Percentiles rank a stretch among this genome's conserved stretches.
Evolutionary conservation across 2,888 invertebrate genomes (phyloP).

Genomic region (Drosophila buzzatii): DNA sequence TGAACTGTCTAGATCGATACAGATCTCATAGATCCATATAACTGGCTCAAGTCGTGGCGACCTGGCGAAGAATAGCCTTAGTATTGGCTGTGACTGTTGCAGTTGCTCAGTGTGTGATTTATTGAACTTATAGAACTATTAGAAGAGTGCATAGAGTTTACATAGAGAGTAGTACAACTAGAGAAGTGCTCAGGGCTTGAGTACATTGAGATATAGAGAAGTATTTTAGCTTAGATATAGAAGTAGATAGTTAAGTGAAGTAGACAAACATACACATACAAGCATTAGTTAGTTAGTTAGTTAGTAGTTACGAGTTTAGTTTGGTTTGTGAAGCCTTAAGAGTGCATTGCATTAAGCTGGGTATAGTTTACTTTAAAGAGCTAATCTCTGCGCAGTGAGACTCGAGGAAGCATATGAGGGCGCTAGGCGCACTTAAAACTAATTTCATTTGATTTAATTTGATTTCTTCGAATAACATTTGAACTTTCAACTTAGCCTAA

Average conservation of each 20-base stretch:
- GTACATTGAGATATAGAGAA: constrained; percentile 17
- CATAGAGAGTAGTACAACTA: constrained; percentile 36
- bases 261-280: constrained; percentile 70
- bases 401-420: constrained; percentile 19
- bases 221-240: constrained; percentile 38
- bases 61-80: constrained; percentile 21
- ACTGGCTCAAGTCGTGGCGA: constrained; percentile 35
- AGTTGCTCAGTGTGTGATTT: constrained; percentile 30
- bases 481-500: constrained; percentile 53
- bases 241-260: constrained; percentile 48
- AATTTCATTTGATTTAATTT: constrained; percentile 15
- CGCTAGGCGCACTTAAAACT: constrained; percentile 31
- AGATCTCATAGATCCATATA: constrained; percentile 12
- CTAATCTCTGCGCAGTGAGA: constrained; percentile 20
- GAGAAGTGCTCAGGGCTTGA: constrained; percentile 46
- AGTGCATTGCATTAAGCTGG: constrained; percentile 51
- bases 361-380: constrained; percentile 20
- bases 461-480: constrained; percentile 23
- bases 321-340: constrained; percentile 36
- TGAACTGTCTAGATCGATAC: constrained; percentile 19
- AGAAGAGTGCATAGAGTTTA: constrained; percentile 41
- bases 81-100: constrained; percentile 3
- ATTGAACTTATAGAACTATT: constrained; percentile 39
- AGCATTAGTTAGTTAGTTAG: constrained; percentile 45
- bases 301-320: constrained; percentile 32